Evolutionary conservation across 2,113 vertebrate genomes (phyloP), one percentile per base, ranked within the genome.

Genomic region (Prinia subflava): DNA sequence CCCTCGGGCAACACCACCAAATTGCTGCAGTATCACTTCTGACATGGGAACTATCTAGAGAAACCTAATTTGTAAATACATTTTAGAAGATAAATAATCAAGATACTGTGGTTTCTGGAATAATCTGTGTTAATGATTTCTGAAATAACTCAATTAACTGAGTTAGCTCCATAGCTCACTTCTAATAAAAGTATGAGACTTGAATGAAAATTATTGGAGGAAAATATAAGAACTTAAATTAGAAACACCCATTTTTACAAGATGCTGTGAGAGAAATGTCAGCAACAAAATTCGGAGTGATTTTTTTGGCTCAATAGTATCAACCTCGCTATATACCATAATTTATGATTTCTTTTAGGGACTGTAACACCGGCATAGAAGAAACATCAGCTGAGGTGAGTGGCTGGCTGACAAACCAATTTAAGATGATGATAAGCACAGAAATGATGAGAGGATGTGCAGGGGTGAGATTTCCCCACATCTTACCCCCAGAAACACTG

Each of bases 331-430:
- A 55, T 42, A 35, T 89, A 47, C 62, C 19, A 39, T 89, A 90
- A 97, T 97, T 97, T 87, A 84, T 84, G 42, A 64, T 85, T 95
- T 96, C 63, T 92, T 94, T 69, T 18, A 56, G 47, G 82, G 86
- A 70, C 16, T 76, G 44, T 28, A 49, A 81, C 60, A 33, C 59
- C 82, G 67, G 75, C 87, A 52, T 75, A 88, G 79, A 96, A 79
- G 94, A 90, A 96, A 91, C 74, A 95, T 82, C 82, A 92, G 25
- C 37, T 76, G 87, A 97, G 89, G 94, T 96, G 96, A 96, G 95
- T 27, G 81, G 67, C 89, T 96, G 69, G 21, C 68, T 75, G 47
- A 94, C 90, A 94, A 94, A 87, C 84, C 91, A 90, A 95, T 95
- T 96, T 91, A 89, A 96, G 84, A 90, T 82, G 82, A 92, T 87